Base-by-base conservation (phyloP, 92 coral and sea anemone genomes). In the Siderastrea radians region DNA sequence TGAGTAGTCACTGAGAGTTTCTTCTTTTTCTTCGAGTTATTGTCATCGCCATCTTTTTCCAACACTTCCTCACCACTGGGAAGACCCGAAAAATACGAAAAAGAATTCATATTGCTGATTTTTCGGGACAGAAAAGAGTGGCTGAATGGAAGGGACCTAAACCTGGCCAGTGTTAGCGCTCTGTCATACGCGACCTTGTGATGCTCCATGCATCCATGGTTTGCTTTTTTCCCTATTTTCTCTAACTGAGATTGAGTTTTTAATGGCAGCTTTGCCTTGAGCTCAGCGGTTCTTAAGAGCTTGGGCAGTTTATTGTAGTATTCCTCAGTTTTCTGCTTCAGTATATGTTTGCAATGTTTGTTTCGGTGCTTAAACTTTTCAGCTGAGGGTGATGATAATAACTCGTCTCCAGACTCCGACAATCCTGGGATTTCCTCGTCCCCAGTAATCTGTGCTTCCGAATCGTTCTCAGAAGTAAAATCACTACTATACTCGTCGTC, bases 131-230 rank as follows among this genome's bases (percentile, higher is more conserved):
- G 74, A 47, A 91, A 86, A 14, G 88, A 78, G 83, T 74, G 66
- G 71, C 85, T 89, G 59, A 47, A 72, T 1, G 98, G 96, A 6
- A 95, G 93, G 26, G 96, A 85, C 47, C 93, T 89, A 57, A 90
- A 94, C 26, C 98, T 93, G 16, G 95, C 94, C 14, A 95, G 67
- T 8, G 92, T 77, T 54, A 95, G 66, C 7, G 98, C 98, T 61
- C 96, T 88, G 54, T 93, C 94, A 77, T 95, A 95, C 9, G 98
- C 98, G 15, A 83, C 82, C 78, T 88, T 89, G 59, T 95, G 94
- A 1, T 66, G 82, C 55, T 47, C 80, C 98, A 95, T 95, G 72
- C 98, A 95, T 2, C 49, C 58, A 68, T 95, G 98, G 62, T 84
- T 80, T 15, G 77, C 90, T 19, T 84, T 75, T 9, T 43, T 46